Evolutionary conservation across 2,888 invertebrate species (phyloP), one percentile per base, ranked within the genome.

Genomic region (Campoplex capitator): DNA sequence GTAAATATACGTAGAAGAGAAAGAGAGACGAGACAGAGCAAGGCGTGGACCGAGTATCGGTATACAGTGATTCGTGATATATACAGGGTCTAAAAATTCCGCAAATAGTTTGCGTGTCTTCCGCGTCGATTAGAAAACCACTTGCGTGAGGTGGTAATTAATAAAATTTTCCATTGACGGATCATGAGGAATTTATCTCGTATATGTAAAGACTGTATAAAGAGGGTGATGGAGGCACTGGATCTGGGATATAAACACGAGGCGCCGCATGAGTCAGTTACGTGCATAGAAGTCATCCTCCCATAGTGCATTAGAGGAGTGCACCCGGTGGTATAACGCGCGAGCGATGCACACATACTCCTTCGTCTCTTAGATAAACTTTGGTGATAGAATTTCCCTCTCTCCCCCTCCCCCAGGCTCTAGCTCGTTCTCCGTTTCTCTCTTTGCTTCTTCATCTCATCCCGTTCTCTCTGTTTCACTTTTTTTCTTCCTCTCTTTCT

Each of bases 361-460:
- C 86, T 87, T 89, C 89, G 89, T 88, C 89, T 89, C 82, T 85
- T 79, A 88, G 89, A 89, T 89, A 89, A 89, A 89, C 89, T 89
- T 89, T 89, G 89, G 89, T 89, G 89, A 89, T 89, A 89, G 89
- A 87, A 88, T 88, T 86, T 77, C 86, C 85, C 70, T 35, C 68
- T 32, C 23, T 23, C 23, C 23, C 23, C 23, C 23, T 23, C 23
- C 23, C 23, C 23, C 23, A 0, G 23, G n/a, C 67, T 56, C 23
- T 51, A 48, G 9, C 68, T 67, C 76, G 58, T 32, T 71, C 58
- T 80, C 78, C 28, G 62, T 28, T 48, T 67, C 51, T 65, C 62
- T 70, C 76, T 51, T 79, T 62, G 42, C 73, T 73, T 48, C 76
- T 80, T 71, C 65, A 67, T 78, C 51, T 79, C 18, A 75, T 62